Percentiles rank a stretch among this genome's conserved stretches.
These are phyloP conservation scores for Seira sanloemensis DNA, from an alignment of 2,888 invertebrate genomes.

Conservation along the genomic window DNA sequence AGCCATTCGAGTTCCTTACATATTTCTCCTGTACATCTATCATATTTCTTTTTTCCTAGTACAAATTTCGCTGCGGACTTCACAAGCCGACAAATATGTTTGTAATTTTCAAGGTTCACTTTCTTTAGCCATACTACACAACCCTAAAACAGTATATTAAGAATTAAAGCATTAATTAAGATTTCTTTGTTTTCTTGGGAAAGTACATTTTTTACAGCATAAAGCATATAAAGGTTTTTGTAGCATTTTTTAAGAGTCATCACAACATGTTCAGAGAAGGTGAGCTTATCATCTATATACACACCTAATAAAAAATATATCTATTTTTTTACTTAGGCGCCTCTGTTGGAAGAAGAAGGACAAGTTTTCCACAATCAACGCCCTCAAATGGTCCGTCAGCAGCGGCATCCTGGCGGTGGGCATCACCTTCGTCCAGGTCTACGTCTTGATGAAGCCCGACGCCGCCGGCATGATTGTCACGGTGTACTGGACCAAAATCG, in stretches of 20 bases:
- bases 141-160: slow-evolving; percentile 17
- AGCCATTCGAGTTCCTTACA: neutral
- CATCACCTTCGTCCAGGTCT: slow-evolving; percentile 55
- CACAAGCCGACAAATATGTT: neutral
- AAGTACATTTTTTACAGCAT: neutral
- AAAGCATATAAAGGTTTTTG: neutral
- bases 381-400: slow-evolving; percentile 70
- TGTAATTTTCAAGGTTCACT: neutral
- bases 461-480: slow-evolving; percentile 21
- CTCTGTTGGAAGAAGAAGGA: slow-evolving; percentile 73
- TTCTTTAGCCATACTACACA: slow-evolving; percentile 16
- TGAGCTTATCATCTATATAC: neutral
- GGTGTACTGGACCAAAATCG: slow-evolving; percentile 64
- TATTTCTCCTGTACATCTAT: neutral
- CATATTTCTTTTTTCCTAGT: neutral
- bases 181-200: neutral
- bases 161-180: slow-evolving; percentile 26
- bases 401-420: slow-evolving; percentile 63
- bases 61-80: neutral
- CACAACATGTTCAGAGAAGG: slow-evolving; percentile 7
- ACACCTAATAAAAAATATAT: slow-evolving; percentile 23
- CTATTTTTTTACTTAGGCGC: slow-evolving; percentile 53
- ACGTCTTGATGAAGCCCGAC: slow-evolving; percentile 45
- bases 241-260: neutral
- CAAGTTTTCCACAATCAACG: slow-evolving; percentile 70